Conservation (phyloP, 2,797 vertebrate genomes). For the Tauraco hartlaubi region DNA sequence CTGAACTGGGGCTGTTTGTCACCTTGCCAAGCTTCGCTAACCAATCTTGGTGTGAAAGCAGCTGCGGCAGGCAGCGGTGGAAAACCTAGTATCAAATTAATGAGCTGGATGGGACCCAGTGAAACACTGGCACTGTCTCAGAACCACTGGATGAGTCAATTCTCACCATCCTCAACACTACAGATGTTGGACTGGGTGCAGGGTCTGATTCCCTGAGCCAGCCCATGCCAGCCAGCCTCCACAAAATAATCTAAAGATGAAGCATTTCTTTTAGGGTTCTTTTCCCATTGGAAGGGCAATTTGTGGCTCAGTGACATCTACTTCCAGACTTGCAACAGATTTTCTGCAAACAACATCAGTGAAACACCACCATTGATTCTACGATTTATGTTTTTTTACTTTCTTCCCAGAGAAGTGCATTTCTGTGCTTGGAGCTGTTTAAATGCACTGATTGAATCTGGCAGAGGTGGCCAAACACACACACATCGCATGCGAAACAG, state of each 20-base stretch:
- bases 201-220: background rate
- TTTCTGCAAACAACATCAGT: background rate
- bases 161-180: background rate
- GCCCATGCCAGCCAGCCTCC: background rate
- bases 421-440: background rate
- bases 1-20: background rate
- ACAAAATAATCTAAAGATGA: background rate
- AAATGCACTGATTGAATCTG: background rate
- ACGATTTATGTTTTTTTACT: background rate
- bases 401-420: background rate
- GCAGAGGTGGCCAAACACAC: background rate
- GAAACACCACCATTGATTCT: background rate
- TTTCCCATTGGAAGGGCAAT: background rate
- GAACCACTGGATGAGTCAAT: background rate
- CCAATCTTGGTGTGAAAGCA: background rate
- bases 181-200: background rate
- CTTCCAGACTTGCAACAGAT: background rate
- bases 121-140: background rate
- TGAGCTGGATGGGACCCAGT: conserved; percentile 26
- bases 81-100: background rate
- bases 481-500: background rate
- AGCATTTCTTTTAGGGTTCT: background rate
- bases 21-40: conserved; percentile 7
- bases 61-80: background rate
- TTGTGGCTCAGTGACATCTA: background rate